Base-by-base conservation (phyloP, 2,888 invertebrate species). In the Pollenia griseotomentosa region DNA sequence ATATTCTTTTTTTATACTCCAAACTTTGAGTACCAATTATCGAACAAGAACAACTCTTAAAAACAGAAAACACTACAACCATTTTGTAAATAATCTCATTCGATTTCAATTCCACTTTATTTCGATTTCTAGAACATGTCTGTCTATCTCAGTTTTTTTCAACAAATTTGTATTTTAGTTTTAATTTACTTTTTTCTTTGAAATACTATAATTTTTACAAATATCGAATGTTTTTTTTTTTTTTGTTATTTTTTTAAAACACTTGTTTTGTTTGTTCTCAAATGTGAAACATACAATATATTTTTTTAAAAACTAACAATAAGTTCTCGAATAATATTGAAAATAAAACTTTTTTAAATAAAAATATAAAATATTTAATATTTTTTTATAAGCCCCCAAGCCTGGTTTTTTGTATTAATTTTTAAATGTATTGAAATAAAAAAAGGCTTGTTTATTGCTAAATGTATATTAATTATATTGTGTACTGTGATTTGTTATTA, bases 401-500 rank as follows among this genome's bases (percentile, higher is more conserved):
- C 68, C 80, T 59, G 14, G 33, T 33, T 33, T 82, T 78, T 81
- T 85, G 55, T 85, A 46, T 78, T 68, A 55, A 63, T 23, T 48
- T 83, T 77, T 63, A 68, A 16, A 46, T 19, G 19, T 63, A 77
- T 42, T 57, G 40, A 63, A 57, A 6, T 16, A 44, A 77, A 73
- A 59, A 59, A 74, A 77, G 73, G 73, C 79, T 79, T 66, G 73
- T 70, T 75, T 86, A 79, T 79, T 71, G 63, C 79, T 73, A 87
- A 84, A 71, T 51, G 40, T 77, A 48, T 74, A 68, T 65, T 83
- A 79, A 83, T 73, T 84, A 87, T 74, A 84, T 82, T 87, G 84
- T 87, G 87, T 87, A 87, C 87, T 87, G 87, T 87, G 87, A 87
- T 87, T 87, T 87, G 87, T 87, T 87, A 87, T 74, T 79, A 82